Evolutionary conservation across 2,797 vertebrate genomes (phyloP).

Genomic region (Myotis myotis): DNA sequence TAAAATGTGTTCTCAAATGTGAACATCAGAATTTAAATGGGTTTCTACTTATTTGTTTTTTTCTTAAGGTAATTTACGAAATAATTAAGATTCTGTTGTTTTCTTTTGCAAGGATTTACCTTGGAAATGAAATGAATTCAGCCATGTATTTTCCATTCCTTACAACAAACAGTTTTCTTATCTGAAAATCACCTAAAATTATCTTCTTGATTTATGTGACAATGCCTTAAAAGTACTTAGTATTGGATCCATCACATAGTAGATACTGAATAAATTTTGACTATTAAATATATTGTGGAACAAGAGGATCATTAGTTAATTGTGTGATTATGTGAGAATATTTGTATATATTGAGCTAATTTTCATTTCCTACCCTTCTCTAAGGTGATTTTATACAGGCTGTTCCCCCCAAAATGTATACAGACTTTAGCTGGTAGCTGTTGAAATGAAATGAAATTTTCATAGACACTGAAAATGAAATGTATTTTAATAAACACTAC

Average conservation of each 20-base stretch:
- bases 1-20: slow-evolving; percentile 17
- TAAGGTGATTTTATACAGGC: background rate
- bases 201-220: background rate
- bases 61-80: slow-evolving; percentile 54
- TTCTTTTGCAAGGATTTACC: background rate
- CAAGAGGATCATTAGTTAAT: background rate
- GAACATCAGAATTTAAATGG: slow-evolving; percentile 48
- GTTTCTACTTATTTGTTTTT: slow-evolving; percentile 40
- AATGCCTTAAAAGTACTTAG: background rate
- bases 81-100: slow-evolving; percentile 7
- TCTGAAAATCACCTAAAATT: slow-evolving; percentile 29
- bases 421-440: background rate
- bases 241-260: background rate
- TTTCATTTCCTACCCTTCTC: background rate
- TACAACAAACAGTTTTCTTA: slow-evolving; percentile 22
- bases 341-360: background rate
- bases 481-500: background rate
- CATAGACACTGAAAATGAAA: background rate
- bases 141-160: slow-evolving; percentile 3
- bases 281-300: background rate
- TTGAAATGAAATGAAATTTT: background rate
- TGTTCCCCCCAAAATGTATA: background rate
- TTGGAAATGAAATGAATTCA: slow-evolving; percentile 41
- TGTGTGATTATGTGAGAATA: slow-evolving; percentile 3
- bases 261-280: background rate